These are phyloP conservation scores for Ophonus ardosiacus DNA, from an alignment of 2,888 invertebrate genomes.

Conservation along the genomic window DNA sequence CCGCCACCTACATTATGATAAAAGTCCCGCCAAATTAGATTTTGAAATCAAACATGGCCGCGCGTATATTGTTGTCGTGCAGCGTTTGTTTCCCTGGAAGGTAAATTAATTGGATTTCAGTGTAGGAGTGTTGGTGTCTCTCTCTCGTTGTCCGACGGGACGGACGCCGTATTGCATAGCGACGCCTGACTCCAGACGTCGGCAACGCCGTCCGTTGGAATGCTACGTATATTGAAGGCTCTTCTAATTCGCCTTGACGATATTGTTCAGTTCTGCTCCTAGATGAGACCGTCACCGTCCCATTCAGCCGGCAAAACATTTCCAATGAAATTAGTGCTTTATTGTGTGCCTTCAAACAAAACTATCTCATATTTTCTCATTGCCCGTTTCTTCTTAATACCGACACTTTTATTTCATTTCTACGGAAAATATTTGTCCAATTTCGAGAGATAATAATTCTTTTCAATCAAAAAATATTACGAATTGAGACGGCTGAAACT, in stretches of 20 bases:
- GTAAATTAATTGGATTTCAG: constrained; percentile 70
- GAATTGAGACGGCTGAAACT: not conserved
- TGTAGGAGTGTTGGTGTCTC: constrained; percentile 63
- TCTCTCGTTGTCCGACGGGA: constrained; percentile 47
- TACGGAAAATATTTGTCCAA: not conserved
- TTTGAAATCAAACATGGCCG: constrained; percentile 68
- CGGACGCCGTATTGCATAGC: constrained; percentile 21
- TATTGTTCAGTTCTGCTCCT: constrained; percentile 32
- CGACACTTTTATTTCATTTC: not conserved
- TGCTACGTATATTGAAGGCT: constrained; percentile 44
- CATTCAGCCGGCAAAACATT: constrained; percentile 24
- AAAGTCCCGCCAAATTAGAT: constrained; percentile 68
- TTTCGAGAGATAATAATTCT: not conserved
- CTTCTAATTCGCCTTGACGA: constrained; percentile 39
- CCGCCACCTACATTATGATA: constrained; percentile 69
- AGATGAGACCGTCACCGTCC: constrained; percentile 35
- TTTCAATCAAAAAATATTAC: not conserved
- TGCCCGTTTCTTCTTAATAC: not conserved
- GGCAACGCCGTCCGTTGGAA: constrained; percentile 11
- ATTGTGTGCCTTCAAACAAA: constrained; percentile 4
- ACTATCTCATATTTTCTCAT: constrained; percentile 14
- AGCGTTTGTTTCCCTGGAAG: constrained; percentile 69
- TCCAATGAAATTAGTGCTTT: constrained; percentile 41
- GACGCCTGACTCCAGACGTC: constrained; percentile 19
- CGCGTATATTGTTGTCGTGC: constrained; percentile 69